These are phyloP conservation scores for Sarcophaga peregrina DNA, from an alignment of 1,140 invertebrate genomes.

Conservation along the genomic window DNA sequence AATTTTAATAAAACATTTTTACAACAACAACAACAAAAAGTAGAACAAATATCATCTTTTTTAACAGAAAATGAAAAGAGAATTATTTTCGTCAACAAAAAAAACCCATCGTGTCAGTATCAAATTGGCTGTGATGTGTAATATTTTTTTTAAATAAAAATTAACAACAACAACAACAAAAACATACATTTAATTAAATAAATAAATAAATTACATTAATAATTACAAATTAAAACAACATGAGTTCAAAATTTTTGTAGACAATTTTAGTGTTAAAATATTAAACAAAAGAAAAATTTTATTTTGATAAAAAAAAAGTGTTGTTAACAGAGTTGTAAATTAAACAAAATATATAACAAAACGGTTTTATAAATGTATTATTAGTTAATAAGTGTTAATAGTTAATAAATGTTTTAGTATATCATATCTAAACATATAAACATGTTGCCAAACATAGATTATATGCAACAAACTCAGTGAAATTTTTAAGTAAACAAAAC, in stretches of 20 bases:
- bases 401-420: conserved; percentile 27
- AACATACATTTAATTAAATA: not conserved
- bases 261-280: conserved; percentile 22
- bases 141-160: conserved; percentile 50
- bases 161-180: conserved; percentile 45
- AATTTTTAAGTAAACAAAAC: not conserved
- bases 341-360: conserved; percentile 10
- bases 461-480: not conserved
- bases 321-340: conserved; percentile 11
- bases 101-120: conserved; percentile 38
- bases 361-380: conserved; percentile 3
- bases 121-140: conserved; percentile 66
- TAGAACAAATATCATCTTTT: conserved; percentile 44
- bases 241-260: conserved; percentile 30
- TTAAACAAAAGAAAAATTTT: not conserved
- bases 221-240: not conserved
- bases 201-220: no score
- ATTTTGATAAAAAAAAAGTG: conserved; percentile 24
- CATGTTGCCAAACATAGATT: not conserved
- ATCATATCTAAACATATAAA: not conserved
- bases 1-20: not conserved
- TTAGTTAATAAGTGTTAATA: conserved; percentile 34
- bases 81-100: conserved; percentile 36
- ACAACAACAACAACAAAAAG: not conserved
- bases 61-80: conserved; percentile 39